Conservation (phyloP, 2,113 vertebrate genomes). For the Ifrita kowaldi region DNA sequence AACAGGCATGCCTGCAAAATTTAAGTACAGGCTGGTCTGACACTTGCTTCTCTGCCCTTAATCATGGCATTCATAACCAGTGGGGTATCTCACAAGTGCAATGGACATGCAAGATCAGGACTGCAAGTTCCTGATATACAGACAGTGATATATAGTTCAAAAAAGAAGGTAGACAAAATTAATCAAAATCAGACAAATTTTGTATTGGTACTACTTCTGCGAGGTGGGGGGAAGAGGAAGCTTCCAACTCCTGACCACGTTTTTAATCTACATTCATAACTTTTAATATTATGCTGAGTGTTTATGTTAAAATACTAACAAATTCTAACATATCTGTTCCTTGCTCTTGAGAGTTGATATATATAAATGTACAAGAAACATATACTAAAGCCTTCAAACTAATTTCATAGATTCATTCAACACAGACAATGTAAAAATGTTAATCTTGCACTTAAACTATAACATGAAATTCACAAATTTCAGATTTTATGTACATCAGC, state of each 20-base stretch:
- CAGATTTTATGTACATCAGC: background rate
- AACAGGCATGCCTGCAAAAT: background rate
- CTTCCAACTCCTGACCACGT: background rate
- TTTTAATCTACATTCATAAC: background rate
- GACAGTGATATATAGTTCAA: background rate
- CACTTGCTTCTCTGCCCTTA: background rate
- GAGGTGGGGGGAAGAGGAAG: background rate
- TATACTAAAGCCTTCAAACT: background rate
- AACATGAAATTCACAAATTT: background rate
- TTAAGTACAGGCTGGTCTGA: background rate
- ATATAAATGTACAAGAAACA: background rate
- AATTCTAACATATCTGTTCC: background rate
- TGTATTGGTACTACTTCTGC: background rate
- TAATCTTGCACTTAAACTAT: background rate
- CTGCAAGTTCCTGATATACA: background rate
- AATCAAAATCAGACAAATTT: background rate
- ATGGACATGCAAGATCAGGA: background rate
- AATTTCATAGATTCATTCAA: background rate
- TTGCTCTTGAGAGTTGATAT: background rate
- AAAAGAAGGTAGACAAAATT: background rate
- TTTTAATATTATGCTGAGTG: background rate
- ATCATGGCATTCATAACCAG: background rate
- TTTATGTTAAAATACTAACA: background rate
- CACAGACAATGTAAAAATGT: background rate
- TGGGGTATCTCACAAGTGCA: background rate